A percentile compares a stretch with the other conserved stretches of the same genome.
These are phyloP conservation scores for Meta bourneti DNA, from an alignment of 2,888 invertebrate genomes.

Conservation along the genomic window DNA sequence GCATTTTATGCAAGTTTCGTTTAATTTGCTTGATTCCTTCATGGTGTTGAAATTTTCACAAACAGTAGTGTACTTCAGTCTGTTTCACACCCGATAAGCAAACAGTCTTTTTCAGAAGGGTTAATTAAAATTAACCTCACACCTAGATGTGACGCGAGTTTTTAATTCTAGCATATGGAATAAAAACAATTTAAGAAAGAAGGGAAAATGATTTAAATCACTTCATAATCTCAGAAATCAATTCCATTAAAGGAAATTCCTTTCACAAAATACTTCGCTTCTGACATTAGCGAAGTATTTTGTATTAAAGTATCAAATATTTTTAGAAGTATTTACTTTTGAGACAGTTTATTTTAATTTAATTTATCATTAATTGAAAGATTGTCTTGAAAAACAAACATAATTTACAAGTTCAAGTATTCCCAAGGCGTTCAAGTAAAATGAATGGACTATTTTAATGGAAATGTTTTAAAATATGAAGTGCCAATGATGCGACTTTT, in stretches of 20 bases:
- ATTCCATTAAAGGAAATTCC: neutral
- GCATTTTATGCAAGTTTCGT: too few species aligned
- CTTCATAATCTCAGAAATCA: neutral
- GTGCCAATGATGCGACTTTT: too few species aligned
- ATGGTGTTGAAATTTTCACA: too few species aligned
- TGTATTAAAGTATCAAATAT: neutral
- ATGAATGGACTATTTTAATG: too few species aligned
- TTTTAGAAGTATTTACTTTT: neutral
- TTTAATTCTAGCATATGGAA: neutral
- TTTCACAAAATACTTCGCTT: too few species aligned
- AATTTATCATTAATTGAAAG: slow-evolving; percentile 1
- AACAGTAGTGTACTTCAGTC: too few species aligned
- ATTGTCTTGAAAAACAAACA: neutral
- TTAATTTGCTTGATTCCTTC: too few species aligned
- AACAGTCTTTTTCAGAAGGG: neutral
- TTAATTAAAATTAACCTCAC: neutral
- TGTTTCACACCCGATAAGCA: neutral
- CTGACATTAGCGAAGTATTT: too few species aligned
- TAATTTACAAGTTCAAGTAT: neutral
- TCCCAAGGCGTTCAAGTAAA: neutral
- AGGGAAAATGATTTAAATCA: neutral
- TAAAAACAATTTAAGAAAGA: neutral
- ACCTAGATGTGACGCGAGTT: neutral
- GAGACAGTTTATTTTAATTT: too few species aligned
- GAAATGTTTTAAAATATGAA: too few species aligned